Base-by-base conservation (phyloP, 2,888 invertebrate genomes). In the Tetragonisca angustula region DNA sequence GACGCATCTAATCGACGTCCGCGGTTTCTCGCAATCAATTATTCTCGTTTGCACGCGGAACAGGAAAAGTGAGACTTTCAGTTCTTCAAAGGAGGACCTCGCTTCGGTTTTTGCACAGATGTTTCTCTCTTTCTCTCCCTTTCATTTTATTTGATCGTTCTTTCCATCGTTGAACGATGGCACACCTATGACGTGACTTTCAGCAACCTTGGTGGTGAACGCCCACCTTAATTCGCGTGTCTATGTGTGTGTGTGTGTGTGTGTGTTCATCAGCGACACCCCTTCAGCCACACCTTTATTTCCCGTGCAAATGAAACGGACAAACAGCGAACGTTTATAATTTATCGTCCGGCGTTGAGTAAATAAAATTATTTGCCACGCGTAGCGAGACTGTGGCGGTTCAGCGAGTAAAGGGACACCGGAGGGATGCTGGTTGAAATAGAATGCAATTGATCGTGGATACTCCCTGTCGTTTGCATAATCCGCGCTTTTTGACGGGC, bases 241-340 rank as follows among this genome's bases (percentile, higher is more conserved):
- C 9, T 36, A 6, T 32, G 4, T 32, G 32, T 32, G 32, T 32
- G 3, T 32, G 32, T 32, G 2, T 36, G 9, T 74, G 75, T 71
- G 59, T 49, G 67, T 73, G 83, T 32, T 75, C 78, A 76, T 68
- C 73, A 61, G 36, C 52, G 70, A 49, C 79, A 21, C 27, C 79
- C 70, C 62, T 72, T 27, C 59, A 56, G 80, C 85, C 85, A 77
- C 87, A 64, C 88, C 88, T 83, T 76, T 71, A 72, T 79, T 76
- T 72, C 75, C 76, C 9, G 54, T 54, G 32, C 49, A 76, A 81
- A 85, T 88, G 84, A 82, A 80, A 81, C 36, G 64, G 68, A 65
- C 73, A 81, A 78, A 70, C 43, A 79, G 54, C 67, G 24, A 64
- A 50, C 73, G 68, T 24, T 50, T 43, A 36, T n/a, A 62, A 69